phyloP scores from a whole-genome alignment of 2,797 vertebrate species.

The Silurus aristotelis region DNA sequence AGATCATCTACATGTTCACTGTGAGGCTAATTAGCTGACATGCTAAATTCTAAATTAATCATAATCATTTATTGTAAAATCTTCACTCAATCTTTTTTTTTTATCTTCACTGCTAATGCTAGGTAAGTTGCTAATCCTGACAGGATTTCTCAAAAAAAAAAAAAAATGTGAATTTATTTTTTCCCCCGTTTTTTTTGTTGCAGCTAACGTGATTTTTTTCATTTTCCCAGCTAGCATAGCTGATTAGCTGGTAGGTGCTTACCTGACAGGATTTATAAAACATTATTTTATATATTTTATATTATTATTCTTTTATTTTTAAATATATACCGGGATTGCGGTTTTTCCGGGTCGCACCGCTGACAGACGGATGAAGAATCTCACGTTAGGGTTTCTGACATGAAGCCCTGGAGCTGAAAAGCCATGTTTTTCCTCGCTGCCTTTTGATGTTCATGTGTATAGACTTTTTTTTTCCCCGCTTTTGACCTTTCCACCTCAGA shows the following conservation, averaged over 20 bases:
- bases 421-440: conserved; percentile 21
- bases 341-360: background rate
- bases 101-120: background rate
- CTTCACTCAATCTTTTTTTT: too few species aligned
- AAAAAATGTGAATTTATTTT: too few species aligned
- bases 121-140: background rate
- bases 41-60: too few species aligned
- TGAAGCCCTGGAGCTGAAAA: conserved; percentile 10
- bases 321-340: background rate
- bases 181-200: too few species aligned
- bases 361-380: conserved; percentile 14
- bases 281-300: background rate
- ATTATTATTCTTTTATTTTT: background rate
- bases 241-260: background rate
- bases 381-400: background rate
- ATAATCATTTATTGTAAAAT: too few species aligned
- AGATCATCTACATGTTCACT: too few species aligned
- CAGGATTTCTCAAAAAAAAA: background rate
- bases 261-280: background rate
- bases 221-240: background rate
- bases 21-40: too few species aligned
- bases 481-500: conserved; percentile 39
- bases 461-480: conserved; percentile 18
- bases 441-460: conserved; percentile 27
- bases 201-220: background rate